Percentiles rank a stretch among this genome's conserved stretches.
Conservation (phyloP, 2,797 vertebrate genomes). For the Macropodus opercularis region DNA sequence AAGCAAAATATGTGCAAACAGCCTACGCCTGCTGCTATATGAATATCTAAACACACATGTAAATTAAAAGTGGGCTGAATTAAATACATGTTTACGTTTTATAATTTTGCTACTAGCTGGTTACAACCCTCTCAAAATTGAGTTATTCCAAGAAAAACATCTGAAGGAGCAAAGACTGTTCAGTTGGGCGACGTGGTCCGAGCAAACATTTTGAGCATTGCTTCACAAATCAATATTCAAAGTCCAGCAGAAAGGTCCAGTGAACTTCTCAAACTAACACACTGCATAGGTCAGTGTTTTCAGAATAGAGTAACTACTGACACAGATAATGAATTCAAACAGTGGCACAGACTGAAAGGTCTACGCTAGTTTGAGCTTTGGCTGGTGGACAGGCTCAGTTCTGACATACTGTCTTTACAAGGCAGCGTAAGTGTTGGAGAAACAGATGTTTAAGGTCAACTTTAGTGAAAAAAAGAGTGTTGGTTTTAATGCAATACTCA, state of each 20-base stretch:
- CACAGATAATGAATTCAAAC: neutral
- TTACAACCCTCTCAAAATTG: neutral
- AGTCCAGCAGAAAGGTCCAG: conserved; percentile 36
- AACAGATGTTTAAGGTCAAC: neutral
- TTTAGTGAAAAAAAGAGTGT: neutral
- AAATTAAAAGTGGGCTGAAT: neutral
- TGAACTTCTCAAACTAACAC: neutral
- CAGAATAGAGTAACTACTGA: neutral
- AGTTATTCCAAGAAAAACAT: neutral
- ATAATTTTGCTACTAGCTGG: too few species aligned
- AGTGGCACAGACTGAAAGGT: neutral
- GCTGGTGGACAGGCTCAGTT: neutral
- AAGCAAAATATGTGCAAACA: neutral
- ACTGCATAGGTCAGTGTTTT: conserved; percentile 1
- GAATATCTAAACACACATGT: too few species aligned
- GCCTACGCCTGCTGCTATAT: too few species aligned
- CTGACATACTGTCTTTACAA: neutral
- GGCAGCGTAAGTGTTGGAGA: neutral
- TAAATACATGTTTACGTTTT: too few species aligned
- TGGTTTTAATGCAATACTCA: too few species aligned
- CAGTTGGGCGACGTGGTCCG: neutral
- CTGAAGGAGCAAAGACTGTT: neutral
- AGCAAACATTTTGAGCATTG: conserved; percentile 29
- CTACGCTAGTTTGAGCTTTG: neutral
- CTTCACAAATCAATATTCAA: conserved; percentile 44